These are phyloP conservation scores for Carpatolechia fugitivella DNA, from an alignment of 2,888 invertebrate genomes.

Conservation along the genomic window DNA sequence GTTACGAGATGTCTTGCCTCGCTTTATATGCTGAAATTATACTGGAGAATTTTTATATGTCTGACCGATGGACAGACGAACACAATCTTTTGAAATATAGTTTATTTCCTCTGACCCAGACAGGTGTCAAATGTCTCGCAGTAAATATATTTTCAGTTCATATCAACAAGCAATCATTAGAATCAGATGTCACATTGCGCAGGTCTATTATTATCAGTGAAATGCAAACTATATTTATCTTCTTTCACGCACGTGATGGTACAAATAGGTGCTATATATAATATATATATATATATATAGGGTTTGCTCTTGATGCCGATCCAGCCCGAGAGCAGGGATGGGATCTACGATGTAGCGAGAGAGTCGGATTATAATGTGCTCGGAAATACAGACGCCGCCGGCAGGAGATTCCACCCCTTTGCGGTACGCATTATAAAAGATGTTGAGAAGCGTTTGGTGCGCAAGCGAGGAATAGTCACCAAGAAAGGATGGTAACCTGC, in stretches of 20 bases:
- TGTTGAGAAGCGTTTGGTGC: too few relatives aligned
- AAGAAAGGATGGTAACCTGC: too few relatives aligned
- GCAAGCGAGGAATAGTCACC: too few relatives aligned
- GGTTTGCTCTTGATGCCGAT: too few relatives aligned
- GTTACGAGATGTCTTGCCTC: constrained; percentile 75
- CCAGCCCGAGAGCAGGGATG: too few relatives aligned
- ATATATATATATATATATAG: too few relatives aligned
- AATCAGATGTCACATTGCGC: background rate
- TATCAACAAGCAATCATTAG: background rate
- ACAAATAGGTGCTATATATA: too few relatives aligned
- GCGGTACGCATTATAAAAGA: too few relatives aligned
- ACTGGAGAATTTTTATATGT: constrained; percentile 59
- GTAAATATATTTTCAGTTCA: background rate
- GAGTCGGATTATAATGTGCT: too few relatives aligned
- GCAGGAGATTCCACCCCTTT: too few relatives aligned
- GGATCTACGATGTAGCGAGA: too few relatives aligned
- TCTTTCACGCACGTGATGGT: background rate
- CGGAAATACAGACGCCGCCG: too few relatives aligned
- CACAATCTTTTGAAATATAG: background rate
- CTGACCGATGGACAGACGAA: constrained; percentile 27
- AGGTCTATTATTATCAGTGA: background rate
- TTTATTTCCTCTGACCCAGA: constrained; percentile 6
- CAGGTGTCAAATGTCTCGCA: background rate
- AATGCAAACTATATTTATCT: background rate
- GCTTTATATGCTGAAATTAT: constrained; percentile 75